These are phyloP conservation scores for Sternarchorhynchus goeldii DNA, from an alignment of 2,797 vertebrate genomes.

Conservation along the genomic window DNA sequence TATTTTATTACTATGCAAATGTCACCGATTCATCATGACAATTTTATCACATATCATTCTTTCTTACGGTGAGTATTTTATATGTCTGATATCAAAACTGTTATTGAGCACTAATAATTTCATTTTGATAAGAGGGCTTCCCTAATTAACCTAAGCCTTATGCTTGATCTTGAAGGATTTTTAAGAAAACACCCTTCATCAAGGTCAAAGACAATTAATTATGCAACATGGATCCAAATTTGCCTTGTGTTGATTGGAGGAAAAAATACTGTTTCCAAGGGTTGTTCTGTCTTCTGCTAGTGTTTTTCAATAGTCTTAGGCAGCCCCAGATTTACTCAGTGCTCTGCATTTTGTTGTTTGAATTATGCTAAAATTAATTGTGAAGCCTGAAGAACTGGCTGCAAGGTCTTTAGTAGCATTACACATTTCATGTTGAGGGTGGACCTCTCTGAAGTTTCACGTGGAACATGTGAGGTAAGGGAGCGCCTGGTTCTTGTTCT, in stretches of 20 bases:
- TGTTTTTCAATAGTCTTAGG: constrained; percentile 1
- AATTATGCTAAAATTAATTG: neutral
- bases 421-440: constrained; percentile 14
- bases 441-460: neutral
- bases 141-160: constrained; percentile 58
- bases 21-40: constrained; percentile 56
- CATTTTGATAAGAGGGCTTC: constrained; percentile 59
- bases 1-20: constrained; percentile 82
- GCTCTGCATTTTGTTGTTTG: constrained; percentile 3
- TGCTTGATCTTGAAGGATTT: constrained; percentile 41
- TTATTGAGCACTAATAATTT: constrained; percentile 52
- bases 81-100: constrained; percentile 28
- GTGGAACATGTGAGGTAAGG: neutral
- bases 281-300: constrained; percentile 3
- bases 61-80: constrained; percentile 62
- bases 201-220: constrained; percentile 37
- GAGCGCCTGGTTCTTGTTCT: constrained; percentile 11
- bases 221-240: constrained; percentile 40
- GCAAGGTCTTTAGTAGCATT: neutral
- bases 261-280: neutral
- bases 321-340: constrained; percentile 13
- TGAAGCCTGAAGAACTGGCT: constrained; percentile 2
- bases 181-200: constrained; percentile 32
- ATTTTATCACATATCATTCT: constrained; percentile 53
- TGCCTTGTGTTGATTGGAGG: constrained; percentile 29